Base-by-base conservation (phyloP, 2,113 vertebrate species). In the Plecotus auritus region DNA sequence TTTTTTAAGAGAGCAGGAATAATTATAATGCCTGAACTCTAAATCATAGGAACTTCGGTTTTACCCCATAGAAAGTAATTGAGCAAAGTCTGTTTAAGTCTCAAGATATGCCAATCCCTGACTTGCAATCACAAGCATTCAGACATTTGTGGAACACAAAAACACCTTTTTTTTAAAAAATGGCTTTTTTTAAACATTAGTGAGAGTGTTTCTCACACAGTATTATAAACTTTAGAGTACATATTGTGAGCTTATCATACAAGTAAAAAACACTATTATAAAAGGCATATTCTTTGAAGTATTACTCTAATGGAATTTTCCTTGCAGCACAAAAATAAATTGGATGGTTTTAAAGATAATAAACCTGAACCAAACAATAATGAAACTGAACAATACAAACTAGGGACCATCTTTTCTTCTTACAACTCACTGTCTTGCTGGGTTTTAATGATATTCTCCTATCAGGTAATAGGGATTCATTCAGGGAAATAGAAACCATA, bases 251-350 rank as follows among this genome's bases (percentile, higher is more conserved):
- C 13, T 87, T 82, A 73, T 61, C 51, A 85, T 35, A 59, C 6
- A 78, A 84, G 23, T 18, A 47, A 82, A 76, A 90, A 90, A 10
- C 11, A 20, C n/a, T 72, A 45, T 12, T 42, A 32, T 4, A 78
- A 54, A 10, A 9, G 51, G 9, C 7, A 86, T 70, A 12, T 66
- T 64, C 14, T 92, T 83, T 49, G 7, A 22, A 32, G 2, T 77
- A 72, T 76, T 85, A 56, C 9, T 56, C 61, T 37, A 54, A 26
- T 72, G 47, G 9, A 91, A 77, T 77, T 88, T 91, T 72, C 4
- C 30, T 85, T 84, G 13, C 85, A 69, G n/a, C 20, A 78, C 13
- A 88, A 86, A 76, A 90, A 82, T 83, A 95, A 91, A 69, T n/a
- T 69, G 12, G 28, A 82, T 54, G 5, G n/a, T 81, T 77, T 85